Evolutionary conservation across 1,140 invertebrate genomes (phyloP), one percentile per base, ranked within the genome.

Genomic region (Heliconius hermathena): DNA sequence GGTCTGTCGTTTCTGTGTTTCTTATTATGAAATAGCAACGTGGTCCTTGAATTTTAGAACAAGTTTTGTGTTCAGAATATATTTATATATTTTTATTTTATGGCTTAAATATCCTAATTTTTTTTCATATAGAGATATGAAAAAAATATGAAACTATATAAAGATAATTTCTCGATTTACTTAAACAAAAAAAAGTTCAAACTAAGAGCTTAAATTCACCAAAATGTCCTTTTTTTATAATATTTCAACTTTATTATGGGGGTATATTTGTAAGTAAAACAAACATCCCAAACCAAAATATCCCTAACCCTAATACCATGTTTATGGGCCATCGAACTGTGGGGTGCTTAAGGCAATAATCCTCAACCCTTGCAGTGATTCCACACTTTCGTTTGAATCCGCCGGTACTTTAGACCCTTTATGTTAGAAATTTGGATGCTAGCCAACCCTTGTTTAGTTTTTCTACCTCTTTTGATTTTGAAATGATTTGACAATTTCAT

Each of bases 361-460:
- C 57, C 26, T 20, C 74, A 76, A 76, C 74, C 74, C 74, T 76
- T 76, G n/a, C 74, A 70, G 74, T 71, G 74, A 76, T 70, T 66
- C 57, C 9, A 60, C 74, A 29, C 54, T 70, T 76, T 70, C 20
- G 74, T 71, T 46, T 4, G n/a, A 76, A 71, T 49, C 36, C 57
- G 13, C 8, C 8, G 46, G 74, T 76, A 66, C 57, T 70, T 76
- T 66, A 66, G 74, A 71, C 54, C 20, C 74, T 66, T 66, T 29
- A 66, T 66, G 60, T 26, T 66, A 29, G 60, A 66, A 26, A 9
- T 66, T 26, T 66, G 4, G 60, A 66, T 66, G 22, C 26, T 13
- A 4, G 1, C 60, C 29, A 26, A 11, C 60, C 60, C 60, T 66
- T 66, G 60, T 66, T 66, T 66, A 66, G 60, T 26, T 66, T 66